Conservation (phyloP, 2,113 vertebrate genomes). For the Odobenus rosmarus region DNA sequence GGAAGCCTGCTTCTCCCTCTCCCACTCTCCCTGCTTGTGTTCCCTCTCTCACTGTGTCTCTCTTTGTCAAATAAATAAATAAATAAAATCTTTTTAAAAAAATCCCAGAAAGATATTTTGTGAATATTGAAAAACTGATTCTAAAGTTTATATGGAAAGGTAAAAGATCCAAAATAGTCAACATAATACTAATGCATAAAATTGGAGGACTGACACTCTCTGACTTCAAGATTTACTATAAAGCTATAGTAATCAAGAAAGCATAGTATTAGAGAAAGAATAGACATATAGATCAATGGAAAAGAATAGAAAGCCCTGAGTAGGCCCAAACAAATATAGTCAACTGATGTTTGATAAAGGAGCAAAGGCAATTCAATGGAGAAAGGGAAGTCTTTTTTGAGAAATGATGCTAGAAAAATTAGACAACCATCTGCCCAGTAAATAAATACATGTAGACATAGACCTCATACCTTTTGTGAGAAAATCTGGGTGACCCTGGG, state of each 20-base stretch:
- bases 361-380: background rate
- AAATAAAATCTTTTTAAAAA: background rate
- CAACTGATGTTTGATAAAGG: background rate
- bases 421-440: background rate
- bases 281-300: background rate
- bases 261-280: background rate
- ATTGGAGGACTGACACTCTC: background rate
- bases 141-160: background rate
- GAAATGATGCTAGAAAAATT: background rate
- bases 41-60: too few relatives aligned
- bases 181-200: background rate
- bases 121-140: background rate
- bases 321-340: background rate
- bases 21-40: too few relatives aligned
- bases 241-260: background rate
- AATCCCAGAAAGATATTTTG: background rate
- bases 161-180: background rate
- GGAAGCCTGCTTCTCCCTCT: too few relatives aligned
- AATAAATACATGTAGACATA: background rate
- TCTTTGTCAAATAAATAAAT: too few relatives aligned
- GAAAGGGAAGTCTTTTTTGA: background rate
- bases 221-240: background rate
- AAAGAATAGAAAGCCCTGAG: background rate
- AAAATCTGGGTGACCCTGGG: background rate
- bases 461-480: background rate